phyloP scores from a whole-genome alignment of 2,888 invertebrate species.

The Drosophila suboccidentalis region DNA sequence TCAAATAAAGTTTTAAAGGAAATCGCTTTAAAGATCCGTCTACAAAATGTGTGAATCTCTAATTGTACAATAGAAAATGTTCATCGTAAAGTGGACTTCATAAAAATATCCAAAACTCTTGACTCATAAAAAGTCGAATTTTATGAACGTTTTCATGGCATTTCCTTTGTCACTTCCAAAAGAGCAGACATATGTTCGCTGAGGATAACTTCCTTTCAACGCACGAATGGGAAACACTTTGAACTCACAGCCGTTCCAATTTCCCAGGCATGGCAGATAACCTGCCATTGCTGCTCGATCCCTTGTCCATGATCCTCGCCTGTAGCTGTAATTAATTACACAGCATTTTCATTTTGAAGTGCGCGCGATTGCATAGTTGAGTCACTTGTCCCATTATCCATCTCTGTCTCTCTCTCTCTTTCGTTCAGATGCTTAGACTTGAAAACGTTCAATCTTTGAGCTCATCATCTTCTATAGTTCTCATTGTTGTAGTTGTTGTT shows the following conservation, averaged over 20 bases:
- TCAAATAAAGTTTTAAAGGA: slow-evolving; percentile 2
- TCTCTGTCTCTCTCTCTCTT: slow-evolving; percentile 1
- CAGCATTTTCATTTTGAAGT: slow-evolving; percentile 78
- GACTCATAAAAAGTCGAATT: slow-evolving; percentile 57
- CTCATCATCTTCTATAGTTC: slow-evolving; percentile 36
- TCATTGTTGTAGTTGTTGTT: slow-evolving; percentile 23
- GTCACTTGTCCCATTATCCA: slow-evolving; percentile 19
- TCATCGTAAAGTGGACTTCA: slow-evolving; percentile 6
- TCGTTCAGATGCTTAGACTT: slow-evolving; percentile 56
- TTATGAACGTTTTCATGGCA: slow-evolving; percentile 49
- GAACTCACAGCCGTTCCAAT: slow-evolving; percentile 34
- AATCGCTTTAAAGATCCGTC: neutral
- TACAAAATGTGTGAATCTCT: slow-evolving; percentile 43
- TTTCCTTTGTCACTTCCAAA: slow-evolving; percentile 62
- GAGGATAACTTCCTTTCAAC: slow-evolving; percentile 65
- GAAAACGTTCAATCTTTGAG: slow-evolving; percentile 52
- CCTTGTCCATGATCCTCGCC: slow-evolving; percentile 19
- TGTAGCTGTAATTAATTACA: slow-evolving; percentile 75
- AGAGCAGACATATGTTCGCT: slow-evolving; percentile 32
- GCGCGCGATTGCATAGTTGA: slow-evolving; percentile 39
- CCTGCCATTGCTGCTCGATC: slow-evolving; percentile 29
- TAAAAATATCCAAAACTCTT: slow-evolving; percentile 18
- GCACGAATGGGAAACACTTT: slow-evolving; percentile 16
- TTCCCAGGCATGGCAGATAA: slow-evolving; percentile 54
- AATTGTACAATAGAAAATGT: slow-evolving; percentile 26